Percentiles rank a stretch among this genome's conserved stretches.
Evolutionary conservation across 2,113 vertebrate genomes (phyloP).

Genomic region (Oncorhynchus nerka): DNA sequence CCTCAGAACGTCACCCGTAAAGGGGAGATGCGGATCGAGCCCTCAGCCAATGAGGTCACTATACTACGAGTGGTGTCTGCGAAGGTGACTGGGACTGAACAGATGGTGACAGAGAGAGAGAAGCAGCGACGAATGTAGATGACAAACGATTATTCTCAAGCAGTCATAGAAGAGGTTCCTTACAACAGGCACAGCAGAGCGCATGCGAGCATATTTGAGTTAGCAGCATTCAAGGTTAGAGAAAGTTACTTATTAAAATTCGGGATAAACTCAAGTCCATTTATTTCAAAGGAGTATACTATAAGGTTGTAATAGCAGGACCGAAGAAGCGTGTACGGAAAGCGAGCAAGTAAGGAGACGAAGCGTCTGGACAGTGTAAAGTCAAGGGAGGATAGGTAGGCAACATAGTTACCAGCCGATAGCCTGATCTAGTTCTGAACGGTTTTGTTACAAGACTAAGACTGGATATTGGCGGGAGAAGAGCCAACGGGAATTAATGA

Average conservation of each 20-base stretch:
- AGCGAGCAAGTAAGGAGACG: too few relatives aligned
- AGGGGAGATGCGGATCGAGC: conserved; percentile 2
- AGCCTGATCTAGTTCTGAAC: too few relatives aligned
- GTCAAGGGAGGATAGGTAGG: too few relatives aligned
- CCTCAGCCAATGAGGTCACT: neutral
- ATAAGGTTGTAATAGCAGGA: too few relatives aligned
- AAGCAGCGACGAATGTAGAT: neutral
- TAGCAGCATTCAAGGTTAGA: too few relatives aligned
- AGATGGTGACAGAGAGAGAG: neutral
- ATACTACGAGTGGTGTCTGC: neutral
- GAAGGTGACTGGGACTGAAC: neutral
- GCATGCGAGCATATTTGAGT: conserved; percentile 2
- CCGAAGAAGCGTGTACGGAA: too few relatives aligned
- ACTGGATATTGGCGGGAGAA: neutral
- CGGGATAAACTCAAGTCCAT: neutral
- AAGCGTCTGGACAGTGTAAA: too few relatives aligned
- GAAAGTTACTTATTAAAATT: neutral
- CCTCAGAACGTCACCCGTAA: conserved; percentile 26
- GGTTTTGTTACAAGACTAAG: too few relatives aligned
- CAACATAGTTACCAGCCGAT: too few relatives aligned
- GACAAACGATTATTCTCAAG: neutral
- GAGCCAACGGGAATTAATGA: too few relatives aligned
- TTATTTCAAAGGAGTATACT: too few relatives aligned
- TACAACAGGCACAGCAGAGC: neutral
- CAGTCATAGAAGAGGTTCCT: neutral